Conservation (phyloP, 1,140 invertebrate genomes). For the Thaumatotibia leucotreta region DNA sequence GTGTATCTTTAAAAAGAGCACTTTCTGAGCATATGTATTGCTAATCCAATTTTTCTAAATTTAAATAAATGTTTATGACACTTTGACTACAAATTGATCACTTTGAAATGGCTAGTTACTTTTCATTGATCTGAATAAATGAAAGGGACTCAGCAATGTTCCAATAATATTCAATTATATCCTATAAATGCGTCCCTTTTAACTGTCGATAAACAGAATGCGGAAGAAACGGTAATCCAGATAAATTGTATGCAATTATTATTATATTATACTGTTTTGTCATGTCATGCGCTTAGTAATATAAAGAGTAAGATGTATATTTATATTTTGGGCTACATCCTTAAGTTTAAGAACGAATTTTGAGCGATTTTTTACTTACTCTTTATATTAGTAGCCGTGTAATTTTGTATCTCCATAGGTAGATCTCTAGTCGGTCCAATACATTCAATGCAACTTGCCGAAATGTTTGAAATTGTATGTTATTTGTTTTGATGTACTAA, state of each 20-base stretch:
- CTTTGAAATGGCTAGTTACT: too few relatives aligned
- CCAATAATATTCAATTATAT: background rate
- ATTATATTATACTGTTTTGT: background rate
- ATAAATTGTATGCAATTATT: background rate
- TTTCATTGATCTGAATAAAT: too few relatives aligned
- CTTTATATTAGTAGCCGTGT: background rate
- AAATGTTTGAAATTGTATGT: constrained; percentile 58
- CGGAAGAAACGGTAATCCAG: too few relatives aligned
- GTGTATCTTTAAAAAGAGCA: too few relatives aligned
- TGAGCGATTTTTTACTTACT: background rate
- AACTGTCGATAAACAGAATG: background rate
- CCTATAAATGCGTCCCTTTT: background rate
- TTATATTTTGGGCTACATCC: too few relatives aligned
- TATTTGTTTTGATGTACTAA: constrained; percentile 72
- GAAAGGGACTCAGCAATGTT: too few relatives aligned
- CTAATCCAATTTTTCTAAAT: too few relatives aligned
- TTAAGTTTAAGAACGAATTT: background rate
- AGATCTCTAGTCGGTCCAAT: constrained; percentile 64
- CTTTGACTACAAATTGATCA: too few relatives aligned
- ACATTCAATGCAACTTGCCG: constrained; percentile 63
- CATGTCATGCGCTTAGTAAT: background rate
- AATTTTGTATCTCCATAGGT: background rate
- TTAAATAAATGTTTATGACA: too few relatives aligned
- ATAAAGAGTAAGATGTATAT: background rate
- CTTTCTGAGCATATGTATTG: too few relatives aligned